Evolutionary conservation across 1,140 invertebrate genomes (phyloP).

Genomic region (Diorhabda sublineata): DNA sequence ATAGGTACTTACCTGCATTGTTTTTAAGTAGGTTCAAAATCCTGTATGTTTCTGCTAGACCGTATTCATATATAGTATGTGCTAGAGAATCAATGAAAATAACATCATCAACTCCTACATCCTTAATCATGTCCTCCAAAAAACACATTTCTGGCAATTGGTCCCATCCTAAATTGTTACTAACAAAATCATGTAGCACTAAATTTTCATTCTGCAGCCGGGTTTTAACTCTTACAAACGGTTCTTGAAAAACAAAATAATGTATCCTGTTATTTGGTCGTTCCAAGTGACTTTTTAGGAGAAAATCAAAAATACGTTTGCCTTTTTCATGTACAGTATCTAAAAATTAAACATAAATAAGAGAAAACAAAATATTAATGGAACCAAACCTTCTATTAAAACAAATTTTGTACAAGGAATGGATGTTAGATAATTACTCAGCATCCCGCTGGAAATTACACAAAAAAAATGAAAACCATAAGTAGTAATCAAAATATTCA

Average conservation of each 20-base stretch:
- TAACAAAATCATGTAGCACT: constrained; percentile 33
- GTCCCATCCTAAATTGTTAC: constrained; percentile 24
- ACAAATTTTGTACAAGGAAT: constrained; percentile 38
- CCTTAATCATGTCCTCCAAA: constrained; percentile 16
- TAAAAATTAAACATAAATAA: constrained; percentile 28
- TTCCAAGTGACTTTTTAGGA: constrained; percentile 31
- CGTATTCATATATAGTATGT: constrained; percentile 38
- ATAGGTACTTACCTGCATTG: constrained; percentile 29
- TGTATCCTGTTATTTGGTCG: constrained; percentile 28
- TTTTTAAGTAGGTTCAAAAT: constrained; percentile 32
- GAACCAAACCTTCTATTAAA: constrained; percentile 38
- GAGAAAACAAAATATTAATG: constrained; percentile 1
- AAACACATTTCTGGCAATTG: not conserved
- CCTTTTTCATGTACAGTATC: constrained; percentile 37
- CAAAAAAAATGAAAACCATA: constrained; percentile 1
- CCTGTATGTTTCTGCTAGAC: constrained; percentile 30
- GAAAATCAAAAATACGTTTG: constrained; percentile 31
- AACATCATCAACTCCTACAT: constrained; percentile 26
- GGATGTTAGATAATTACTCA: constrained; percentile 37
- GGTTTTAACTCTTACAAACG: constrained; percentile 26
- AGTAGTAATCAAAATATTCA: not conserved
- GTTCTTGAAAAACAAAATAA: constrained; percentile 39
- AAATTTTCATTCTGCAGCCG: constrained; percentile 21
- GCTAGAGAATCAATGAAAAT: constrained; percentile 42
- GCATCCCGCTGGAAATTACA: constrained; percentile 33